Evolutionary conservation across 2,113 vertebrate genomes (phyloP), one percentile per base, ranked within the genome.

Genomic region (Antennarius striatus): DNA sequence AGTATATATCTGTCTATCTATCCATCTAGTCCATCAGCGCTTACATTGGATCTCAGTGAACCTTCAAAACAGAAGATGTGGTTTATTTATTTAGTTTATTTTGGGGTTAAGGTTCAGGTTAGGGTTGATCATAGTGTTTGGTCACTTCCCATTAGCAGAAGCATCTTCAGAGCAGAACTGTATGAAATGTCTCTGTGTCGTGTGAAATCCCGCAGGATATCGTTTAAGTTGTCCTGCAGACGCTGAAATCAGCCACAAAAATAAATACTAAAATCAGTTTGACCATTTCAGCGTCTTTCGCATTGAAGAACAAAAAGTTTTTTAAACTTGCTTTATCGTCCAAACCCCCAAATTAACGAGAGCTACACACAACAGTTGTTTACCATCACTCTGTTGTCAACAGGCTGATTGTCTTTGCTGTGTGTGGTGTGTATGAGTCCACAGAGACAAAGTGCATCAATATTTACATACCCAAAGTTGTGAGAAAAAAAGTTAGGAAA

Each of bases 51-150:
- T 22, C 22, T 22, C 22, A 22, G 22, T 22, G 2, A 22, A 22
- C 22, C 22, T 22, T 22, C 22, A 22, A 22, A 22, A 22, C 22
- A 22, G 22, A 22, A 22, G 22, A 22, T 22, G 22, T 22, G 22
- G 22, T 22, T 22, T 22, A 22, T 22, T 22, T 22, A 22, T 22
- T 22, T 22, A 22, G 22, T 22, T 22, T 22, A 22, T 22, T 22
- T 22, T 22, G 22, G 22, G 22, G 22, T 22, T 22, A 22, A 22
- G 22, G 22, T 22, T 22, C 1, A 22, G 22, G 22, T 22, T 22
- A 22, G 22, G 22, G 22, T 22, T 22, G 22, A 22, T 81, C 6
- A 52, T 57, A 81, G 73, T 62, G 52, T 40, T 53, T 56, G 16
- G 57, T 30, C 63, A 50, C 69, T 64, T 73, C 13, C 10, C 40